Base-by-base conservation (phyloP, 2,797 vertebrate species). In the Selene dorsalis region DNA sequence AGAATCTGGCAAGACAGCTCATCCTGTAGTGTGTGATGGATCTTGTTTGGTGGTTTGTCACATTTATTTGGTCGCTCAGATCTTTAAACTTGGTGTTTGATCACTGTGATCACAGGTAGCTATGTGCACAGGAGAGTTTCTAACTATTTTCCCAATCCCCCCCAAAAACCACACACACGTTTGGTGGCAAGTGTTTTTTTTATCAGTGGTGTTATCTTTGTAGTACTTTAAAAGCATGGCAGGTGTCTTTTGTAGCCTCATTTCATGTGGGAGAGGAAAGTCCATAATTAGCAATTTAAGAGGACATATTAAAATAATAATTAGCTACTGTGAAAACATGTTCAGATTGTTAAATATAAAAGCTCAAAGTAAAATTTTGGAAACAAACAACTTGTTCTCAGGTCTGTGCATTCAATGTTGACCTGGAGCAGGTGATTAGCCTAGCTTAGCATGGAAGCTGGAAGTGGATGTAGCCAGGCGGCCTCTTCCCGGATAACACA, bases 31-130 rank as follows among this genome's bases (percentile, higher is more conserved):
- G 65, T 77, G 69, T 73, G 80, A 89, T 66, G 11, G 76, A 77
- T 63, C 72, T 75, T 8, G 20, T 9, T 75, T n/a, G n/a, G 74
- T 73, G 52, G 39, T 73, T 68, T 83, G 75, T 85, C 80, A 79
- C 57, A 59, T 73, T 75, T 59, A 47, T 75, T 86, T 69, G 57
- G 69, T 79, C 58, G 18, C 10, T 66, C 70, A 55, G 53, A 75
- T 80, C 65, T 71, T 88, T 52, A 58, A 59, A 83, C 41, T 65
- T 12, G 22, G 38, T 1, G 11, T 79, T 78, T 72, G 62, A 79
- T 58, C 30, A 53, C 41, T 6, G 26, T 52, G 16, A 78, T 85
- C 64, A 82, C 53, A 66, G 45, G 16, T n/a, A n/a, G n/a, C n/a
- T 14, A 45, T 17, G 7, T 61, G 38, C 10, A 48, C 39, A 11